Evolutionary conservation across 2,888 invertebrate species (phyloP).

Genomic region (Pegoplata infirma): DNA sequence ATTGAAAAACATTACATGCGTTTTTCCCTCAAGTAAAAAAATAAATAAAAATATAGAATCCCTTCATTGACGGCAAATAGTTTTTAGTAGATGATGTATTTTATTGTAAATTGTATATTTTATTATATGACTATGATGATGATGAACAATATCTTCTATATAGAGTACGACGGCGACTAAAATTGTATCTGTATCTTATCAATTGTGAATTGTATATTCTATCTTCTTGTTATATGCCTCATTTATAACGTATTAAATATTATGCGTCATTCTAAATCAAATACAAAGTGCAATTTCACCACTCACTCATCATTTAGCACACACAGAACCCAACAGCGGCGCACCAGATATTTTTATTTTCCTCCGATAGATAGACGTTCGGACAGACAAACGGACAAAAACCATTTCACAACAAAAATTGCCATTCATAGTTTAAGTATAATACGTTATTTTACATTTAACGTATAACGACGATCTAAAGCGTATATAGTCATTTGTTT

Average conservation of each 20-base stretch:
- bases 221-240: constrained; percentile 34
- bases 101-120: neutral
- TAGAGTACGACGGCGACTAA: neutral
- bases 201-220: neutral
- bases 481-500: neutral
- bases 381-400: neutral
- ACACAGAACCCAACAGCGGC: neutral
- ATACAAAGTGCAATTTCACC: constrained; percentile 62
- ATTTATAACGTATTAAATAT: constrained; percentile 39
- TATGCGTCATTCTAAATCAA: constrained; percentile 60
- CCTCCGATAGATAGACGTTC: neutral
- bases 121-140: neutral
- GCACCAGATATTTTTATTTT: neutral
- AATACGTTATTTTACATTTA: too few relatives aligned
- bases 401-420: neutral
- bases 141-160: neutral
- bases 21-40: neutral
- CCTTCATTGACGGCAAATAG: constrained; percentile 8
- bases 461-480: too few relatives aligned
- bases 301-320: constrained; percentile 14
- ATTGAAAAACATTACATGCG: neutral
- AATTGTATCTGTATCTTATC: constrained; percentile 43
- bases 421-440: neutral
- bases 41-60: neutral
- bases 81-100: too few relatives aligned